These are phyloP conservation scores for Odocoileus hemionus DNA, from an alignment of 2,113 vertebrate species.

Conservation along the genomic window DNA sequence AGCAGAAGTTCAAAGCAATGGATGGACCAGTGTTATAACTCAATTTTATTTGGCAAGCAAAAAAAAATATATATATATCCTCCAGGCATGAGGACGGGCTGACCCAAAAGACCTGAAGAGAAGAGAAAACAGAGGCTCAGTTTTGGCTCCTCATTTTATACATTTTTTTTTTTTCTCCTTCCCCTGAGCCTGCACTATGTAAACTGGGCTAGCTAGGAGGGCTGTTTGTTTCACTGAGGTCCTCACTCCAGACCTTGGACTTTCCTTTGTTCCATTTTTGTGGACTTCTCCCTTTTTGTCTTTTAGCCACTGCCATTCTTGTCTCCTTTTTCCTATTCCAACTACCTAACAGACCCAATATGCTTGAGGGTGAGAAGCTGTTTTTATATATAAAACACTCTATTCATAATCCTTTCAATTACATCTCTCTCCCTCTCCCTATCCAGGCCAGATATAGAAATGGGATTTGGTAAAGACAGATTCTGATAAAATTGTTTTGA, in stretches of 20 bases:
- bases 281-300: not conserved
- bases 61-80: not conserved
- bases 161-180: not conserved
- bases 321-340: not conserved
- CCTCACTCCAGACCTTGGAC: not conserved
- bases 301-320: not conserved
- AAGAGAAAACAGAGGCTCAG: not conserved
- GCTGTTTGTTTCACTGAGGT: not conserved
- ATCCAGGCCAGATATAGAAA: not conserved
- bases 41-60: not conserved
- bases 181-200: rapidly evolving
- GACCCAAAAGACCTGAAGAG: not conserved
- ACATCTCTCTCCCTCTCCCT: not conserved
- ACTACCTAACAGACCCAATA: not conserved
- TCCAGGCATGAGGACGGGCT: not conserved
- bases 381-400: not conserved
- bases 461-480: not conserved
- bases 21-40: not conserved
- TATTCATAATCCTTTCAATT: not conserved
- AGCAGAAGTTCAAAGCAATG: not conserved
- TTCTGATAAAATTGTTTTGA: not conserved
- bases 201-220: not conserved
- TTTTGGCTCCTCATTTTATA: not conserved
- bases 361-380: not conserved
- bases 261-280: not conserved